A percentile compares a stretch with the other conserved stretches of the same genome.
Evolutionary conservation across 2,888 invertebrate species (phyloP).

Genomic region (Pantelozetes paolii): DNA sequence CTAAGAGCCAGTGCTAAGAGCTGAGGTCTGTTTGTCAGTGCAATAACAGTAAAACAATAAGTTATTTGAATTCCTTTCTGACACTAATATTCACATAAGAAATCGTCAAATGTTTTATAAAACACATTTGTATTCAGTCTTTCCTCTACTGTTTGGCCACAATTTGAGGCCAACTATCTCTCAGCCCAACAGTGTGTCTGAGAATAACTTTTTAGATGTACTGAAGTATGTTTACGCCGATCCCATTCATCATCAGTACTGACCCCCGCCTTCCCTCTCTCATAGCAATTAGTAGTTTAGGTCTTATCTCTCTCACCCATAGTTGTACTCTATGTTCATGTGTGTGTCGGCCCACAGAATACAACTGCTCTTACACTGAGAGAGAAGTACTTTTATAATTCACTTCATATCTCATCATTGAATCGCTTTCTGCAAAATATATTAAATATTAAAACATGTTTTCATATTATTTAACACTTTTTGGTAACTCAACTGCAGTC

Average conservation of each 20-base stretch:
- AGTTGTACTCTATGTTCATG: neutral
- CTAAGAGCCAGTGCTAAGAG: too few relatives aligned
- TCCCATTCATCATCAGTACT: constrained; percentile 26
- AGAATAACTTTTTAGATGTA: constrained; percentile 3
- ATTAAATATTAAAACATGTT: constrained; percentile 29
- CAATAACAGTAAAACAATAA: neutral
- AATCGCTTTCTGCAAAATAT: constrained; percentile 21
- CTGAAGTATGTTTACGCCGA: constrained; percentile 33
- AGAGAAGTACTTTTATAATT: constrained; percentile 10
- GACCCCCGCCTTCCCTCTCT: constrained; percentile 37
- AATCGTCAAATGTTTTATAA: too few relatives aligned
- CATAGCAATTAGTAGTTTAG: constrained; percentile 37
- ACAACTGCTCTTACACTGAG: neutral
- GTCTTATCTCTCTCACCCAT: constrained; percentile 33
- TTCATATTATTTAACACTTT: constrained; percentile 31
- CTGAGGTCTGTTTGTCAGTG: neutral
- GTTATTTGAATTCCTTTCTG: neutral
- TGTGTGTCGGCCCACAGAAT: constrained; percentile 29
- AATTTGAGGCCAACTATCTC: constrained; percentile 25
- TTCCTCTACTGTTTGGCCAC: neutral
- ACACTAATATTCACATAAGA: neutral
- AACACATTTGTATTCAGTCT: neutral
- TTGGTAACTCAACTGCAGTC: neutral
- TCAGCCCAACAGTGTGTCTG: neutral
- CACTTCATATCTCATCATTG: constrained; percentile 22